Evolutionary conservation across 1,140 invertebrate genomes (phyloP).

Genomic region (Philopotamus ludificatus): DNA sequence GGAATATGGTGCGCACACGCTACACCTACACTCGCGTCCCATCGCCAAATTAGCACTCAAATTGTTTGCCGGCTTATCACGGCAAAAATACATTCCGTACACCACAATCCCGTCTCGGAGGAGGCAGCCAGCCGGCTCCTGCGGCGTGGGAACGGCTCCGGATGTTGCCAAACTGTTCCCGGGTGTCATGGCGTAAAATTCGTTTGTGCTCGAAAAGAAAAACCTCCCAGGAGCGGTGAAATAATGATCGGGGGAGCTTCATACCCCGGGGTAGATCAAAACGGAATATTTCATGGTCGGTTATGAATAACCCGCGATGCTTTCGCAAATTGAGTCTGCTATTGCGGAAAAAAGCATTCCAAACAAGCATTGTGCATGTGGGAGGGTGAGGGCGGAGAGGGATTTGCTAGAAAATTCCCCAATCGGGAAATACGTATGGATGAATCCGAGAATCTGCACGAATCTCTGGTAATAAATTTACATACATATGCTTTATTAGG

Average conservation of each 20-base stretch:
- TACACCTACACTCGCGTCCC: neutral
- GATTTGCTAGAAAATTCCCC: too few relatives aligned
- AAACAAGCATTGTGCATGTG: too few relatives aligned
- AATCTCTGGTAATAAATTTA: too few relatives aligned
- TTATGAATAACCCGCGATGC: too few relatives aligned
- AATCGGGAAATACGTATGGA: too few relatives aligned
- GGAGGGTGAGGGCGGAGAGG: too few relatives aligned
- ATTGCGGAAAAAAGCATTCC: too few relatives aligned
- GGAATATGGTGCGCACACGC: neutral
- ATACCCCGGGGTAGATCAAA: neutral
- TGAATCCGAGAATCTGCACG: too few relatives aligned
- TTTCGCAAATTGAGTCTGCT: too few relatives aligned
- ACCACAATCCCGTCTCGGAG: conserved; percentile 2
- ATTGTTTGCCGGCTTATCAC: neutral
- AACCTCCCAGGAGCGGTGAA: conserved; percentile 12
- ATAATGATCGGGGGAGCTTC: conserved; percentile 13
- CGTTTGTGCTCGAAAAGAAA: conserved; percentile 29
- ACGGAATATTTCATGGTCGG: neutral
- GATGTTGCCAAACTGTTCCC: conserved; percentile 19
- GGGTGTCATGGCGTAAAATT: conserved; percentile 25
- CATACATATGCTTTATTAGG: too few relatives aligned
- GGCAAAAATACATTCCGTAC: too few relatives aligned
- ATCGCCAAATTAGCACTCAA: neutral
- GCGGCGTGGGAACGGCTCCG: conserved; percentile 6
- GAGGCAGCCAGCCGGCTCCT: neutral